Base-by-base conservation (phyloP, 2,113 vertebrate genomes). In the Passer domesticus region DNA sequence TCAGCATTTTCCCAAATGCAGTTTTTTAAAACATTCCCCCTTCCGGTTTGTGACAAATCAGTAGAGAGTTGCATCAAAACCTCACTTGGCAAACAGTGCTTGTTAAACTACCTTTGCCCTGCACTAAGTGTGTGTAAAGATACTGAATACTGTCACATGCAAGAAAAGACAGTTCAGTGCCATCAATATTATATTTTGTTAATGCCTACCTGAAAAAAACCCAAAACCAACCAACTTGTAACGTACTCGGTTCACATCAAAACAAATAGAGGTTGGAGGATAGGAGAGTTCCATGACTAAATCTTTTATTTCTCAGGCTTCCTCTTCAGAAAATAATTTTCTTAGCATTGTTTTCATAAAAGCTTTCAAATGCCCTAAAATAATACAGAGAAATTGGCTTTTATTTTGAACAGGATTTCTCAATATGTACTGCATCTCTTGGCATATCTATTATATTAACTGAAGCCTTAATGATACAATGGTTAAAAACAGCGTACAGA, bases 401-500 rank as follows among this genome's bases (percentile, higher is more conserved):
- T 97, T 98, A 97, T 98, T 98, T 97, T 94, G 95, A 97, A 94
- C 91, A 82, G 94, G 77, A 92, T 96, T 95, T 97, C 96, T 96
- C 97, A 96, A 91, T 95, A 90, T 89, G 58, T 81, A 74, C 96
- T 63, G 91, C 95, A 97, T 97, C 98, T 97, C 95, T 95, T 96
- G 80, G 98, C 91, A 66, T 97, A 97, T 97, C 98, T 97, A 95
- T 97, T 98, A 96, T 97, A 98, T 98, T 98, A 97, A 97, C 97
- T 97, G 94, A 91, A 98, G 96, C 94, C 96, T 96, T 97, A 97
- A 97, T 96, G 97, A 98, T 97, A 98, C 98, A 97, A 98, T 98
- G 98, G 97, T 97, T 98, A 97, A 98, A 98, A 98, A 98, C 97
- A 97, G 97, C 96, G 95, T 97, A 97, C 96, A 95, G 97, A 97